Percentiles rank a stretch among this genome's conserved stretches.
These are phyloP conservation scores for Calcarius lapponicus DNA, from an alignment of 2,797 vertebrate genomes.

Conservation along the genomic window DNA sequence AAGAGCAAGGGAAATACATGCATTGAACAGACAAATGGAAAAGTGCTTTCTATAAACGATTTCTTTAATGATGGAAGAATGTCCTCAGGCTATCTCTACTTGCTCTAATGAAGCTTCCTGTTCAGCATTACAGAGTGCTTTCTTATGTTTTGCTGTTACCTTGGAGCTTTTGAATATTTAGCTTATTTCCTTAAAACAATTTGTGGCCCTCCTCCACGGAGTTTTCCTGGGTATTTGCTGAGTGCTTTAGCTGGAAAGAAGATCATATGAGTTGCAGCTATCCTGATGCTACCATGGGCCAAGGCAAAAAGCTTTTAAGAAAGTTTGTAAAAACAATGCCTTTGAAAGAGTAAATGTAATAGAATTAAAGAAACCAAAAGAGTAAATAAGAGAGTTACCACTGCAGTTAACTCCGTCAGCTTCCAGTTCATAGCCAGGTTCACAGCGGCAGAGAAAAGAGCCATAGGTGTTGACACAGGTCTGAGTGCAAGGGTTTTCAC, in stretches of 20 bases:
- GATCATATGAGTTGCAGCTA: not conserved
- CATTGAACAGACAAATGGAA: slow-evolving; percentile 4
- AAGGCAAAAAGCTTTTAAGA: not conserved
- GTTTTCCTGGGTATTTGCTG: not conserved
- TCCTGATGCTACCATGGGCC: not conserved
- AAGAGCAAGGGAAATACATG: not conserved
- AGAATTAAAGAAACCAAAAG: not conserved
- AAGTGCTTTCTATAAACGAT: not conserved
- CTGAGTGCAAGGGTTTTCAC: slow-evolving; percentile 88
- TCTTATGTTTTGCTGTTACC: slow-evolving; percentile 16
- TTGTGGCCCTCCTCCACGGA: not conserved
- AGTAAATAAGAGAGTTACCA: slow-evolving; percentile 78
- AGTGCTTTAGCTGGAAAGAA: not conserved
- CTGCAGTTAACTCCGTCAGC: slow-evolving; percentile 90
- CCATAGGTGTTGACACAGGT: slow-evolving; percentile 95
- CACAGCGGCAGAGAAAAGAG: slow-evolving; percentile 96
- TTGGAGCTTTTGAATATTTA: not conserved
- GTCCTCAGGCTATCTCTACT: not conserved
- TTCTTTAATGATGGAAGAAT: slow-evolving; percentile 9
- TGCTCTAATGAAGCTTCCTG: slow-evolving; percentile 24
- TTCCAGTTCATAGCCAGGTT: slow-evolving; percentile 93
- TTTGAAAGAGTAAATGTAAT: not conserved
- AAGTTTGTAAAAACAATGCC: not conserved
- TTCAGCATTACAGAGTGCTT: not conserved
- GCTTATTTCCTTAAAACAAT: not conserved